Base-by-base conservation (phyloP, 2,797 vertebrate species). In the Phalloptychus januarius region DNA sequence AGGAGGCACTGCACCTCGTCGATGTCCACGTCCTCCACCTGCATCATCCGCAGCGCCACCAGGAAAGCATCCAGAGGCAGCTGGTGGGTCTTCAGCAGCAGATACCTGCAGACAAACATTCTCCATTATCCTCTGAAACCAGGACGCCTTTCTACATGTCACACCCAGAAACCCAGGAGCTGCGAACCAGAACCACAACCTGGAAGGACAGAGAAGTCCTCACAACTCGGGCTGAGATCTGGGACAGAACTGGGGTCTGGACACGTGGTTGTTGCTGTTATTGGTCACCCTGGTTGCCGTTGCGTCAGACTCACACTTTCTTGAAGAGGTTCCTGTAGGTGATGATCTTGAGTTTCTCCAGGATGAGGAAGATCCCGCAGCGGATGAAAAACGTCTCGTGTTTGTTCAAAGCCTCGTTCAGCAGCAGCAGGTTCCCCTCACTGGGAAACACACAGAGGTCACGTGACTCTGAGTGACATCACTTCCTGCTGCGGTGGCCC, bases 301-400 rank as follows among this genome's bases (percentile, higher is more conserved):
- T 13, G 36, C 4, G 1, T 28, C 10, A 2, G 15, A 85, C 98
- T 97, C 90, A 99, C 98, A 99, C 98, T 98, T 98, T 99, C 92
- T 99, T 99, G 85, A 98, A 99, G 83, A 99, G 97, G 90, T 98
- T 99, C 87, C 98, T 95, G 93, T 97, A 99, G 0, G 98, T 98
- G 95, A 99, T 99, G 87, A 99, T 97, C 92, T 98, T 99, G 73
- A 99, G 95, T 87, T 99, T 99, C 90, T 99, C 98, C 7, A 99
- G 96, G 91, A 99, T 99, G 76, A 99, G 97, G 91, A 99, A 99
- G 90, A 99, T 99, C 11, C 98, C 98, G 1, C 98, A 99, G 87
- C 98, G 97, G 90, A 99, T 99, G 90, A 99, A 99, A 91, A 99
- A 99, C 0, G 97, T 97, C 92, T 99, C 98, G 0, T 99, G 98